These are phyloP conservation scores for Vanessa cardui DNA, from an alignment of 2,888 invertebrate genomes.

Conservation along the genomic window DNA sequence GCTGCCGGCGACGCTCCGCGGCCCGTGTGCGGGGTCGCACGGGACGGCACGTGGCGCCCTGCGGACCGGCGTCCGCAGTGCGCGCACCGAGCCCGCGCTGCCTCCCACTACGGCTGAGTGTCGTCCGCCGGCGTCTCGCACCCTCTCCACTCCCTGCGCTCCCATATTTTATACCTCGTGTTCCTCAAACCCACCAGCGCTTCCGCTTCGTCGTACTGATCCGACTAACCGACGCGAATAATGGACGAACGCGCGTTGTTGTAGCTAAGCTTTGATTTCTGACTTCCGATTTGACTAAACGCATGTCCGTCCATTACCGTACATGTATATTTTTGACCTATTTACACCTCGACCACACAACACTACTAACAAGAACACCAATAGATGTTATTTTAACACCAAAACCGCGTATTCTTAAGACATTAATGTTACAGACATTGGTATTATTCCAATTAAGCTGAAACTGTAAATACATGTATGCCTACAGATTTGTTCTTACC, in stretches of 20 bases:
- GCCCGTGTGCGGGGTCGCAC: constrained; percentile 73
- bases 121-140: constrained; percentile 67
- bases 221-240: constrained; percentile 72
- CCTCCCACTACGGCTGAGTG: constrained; percentile 71
- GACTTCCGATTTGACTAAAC: constrained; percentile 47
- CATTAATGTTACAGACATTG: constrained; percentile 31
- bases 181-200: constrained; percentile 52
- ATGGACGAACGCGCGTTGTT: constrained; percentile 75
- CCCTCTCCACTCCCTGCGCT: constrained; percentile 43
- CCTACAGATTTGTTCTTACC: constrained; percentile 33
- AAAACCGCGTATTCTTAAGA: constrained; percentile 57
- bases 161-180: constrained; percentile 47
- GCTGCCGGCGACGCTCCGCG: constrained; percentile 76
- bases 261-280: not conserved
- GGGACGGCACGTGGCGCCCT: constrained; percentile 73
- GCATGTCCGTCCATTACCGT: constrained; percentile 75
- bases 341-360: constrained; percentile 75
- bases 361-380: constrained; percentile 79
- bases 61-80: constrained; percentile 53
- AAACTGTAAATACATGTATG: constrained; percentile 63
- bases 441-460: constrained; percentile 34
- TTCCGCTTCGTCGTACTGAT: constrained; percentile 76
- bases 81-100: constrained; percentile 73
- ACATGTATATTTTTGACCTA: constrained; percentile 57
- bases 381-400: constrained; percentile 83